phyloP scores from a whole-genome alignment of 1,140 invertebrate genomes.

The Platyscapa corneri region DNA sequence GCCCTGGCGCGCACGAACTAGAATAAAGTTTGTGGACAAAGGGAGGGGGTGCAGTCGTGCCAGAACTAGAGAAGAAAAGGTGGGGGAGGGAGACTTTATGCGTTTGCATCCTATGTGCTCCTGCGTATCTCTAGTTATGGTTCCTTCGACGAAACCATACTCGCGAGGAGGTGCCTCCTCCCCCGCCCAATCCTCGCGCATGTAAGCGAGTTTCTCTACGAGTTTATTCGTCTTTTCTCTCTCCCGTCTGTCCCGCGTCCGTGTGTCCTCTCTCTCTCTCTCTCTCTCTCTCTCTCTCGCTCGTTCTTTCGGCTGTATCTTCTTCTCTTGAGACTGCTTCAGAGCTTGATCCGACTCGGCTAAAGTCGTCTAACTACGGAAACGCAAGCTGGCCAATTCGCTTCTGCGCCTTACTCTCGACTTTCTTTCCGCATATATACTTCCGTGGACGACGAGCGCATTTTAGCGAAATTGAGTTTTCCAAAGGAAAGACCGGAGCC shows the following conservation, averaged over 20 bases:
- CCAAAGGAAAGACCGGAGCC: constrained; percentile 34
- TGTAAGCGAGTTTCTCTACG: constrained; percentile 18
- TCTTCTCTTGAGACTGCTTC: constrained; percentile 41
- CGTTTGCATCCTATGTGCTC: constrained; percentile 71
- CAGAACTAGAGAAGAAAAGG: constrained; percentile 26
- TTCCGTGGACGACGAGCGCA: constrained; percentile 51
- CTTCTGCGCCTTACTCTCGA: constrained; percentile 31
- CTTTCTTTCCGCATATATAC: constrained; percentile 42
- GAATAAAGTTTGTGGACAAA: constrained; percentile 53
- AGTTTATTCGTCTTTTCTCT: neutral
- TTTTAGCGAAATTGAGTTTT: constrained; percentile 68
- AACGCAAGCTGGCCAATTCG: constrained; percentile 24
- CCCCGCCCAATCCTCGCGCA: constrained; percentile 31
- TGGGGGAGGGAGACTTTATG: constrained; percentile 69
- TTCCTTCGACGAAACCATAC: constrained; percentile 65
- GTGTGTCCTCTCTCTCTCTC: neutral
- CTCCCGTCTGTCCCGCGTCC: neutral
- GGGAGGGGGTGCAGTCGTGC: constrained; percentile 54
- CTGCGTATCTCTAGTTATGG: constrained; percentile 71
- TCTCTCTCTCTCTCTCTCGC: neutral
- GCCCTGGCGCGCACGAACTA: neutral
- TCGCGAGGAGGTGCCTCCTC: constrained; percentile 46
- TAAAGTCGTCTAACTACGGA: constrained; percentile 49
- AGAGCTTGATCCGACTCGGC: constrained; percentile 48
- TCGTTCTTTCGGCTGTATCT: neutral